These are phyloP conservation scores for Butorides virescens DNA, from an alignment of 2,113 vertebrate genomes.

Conservation along the genomic window DNA sequence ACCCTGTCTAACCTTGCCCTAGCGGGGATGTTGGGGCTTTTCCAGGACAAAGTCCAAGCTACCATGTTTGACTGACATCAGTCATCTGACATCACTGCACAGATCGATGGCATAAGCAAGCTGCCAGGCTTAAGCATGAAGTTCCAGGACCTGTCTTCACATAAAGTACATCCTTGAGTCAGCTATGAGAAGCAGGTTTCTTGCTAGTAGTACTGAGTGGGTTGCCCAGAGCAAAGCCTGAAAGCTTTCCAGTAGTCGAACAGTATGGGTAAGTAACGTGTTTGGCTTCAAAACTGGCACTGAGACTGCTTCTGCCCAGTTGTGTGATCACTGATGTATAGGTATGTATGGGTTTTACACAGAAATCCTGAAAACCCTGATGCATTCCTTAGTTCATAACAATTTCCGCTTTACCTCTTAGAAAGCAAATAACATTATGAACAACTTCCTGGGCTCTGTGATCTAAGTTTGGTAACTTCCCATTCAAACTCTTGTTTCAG, in stretches of 20 bases:
- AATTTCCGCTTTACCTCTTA: not conserved
- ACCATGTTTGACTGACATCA: not conserved
- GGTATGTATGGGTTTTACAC: not conserved
- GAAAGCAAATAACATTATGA: not conserved
- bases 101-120: not conserved
- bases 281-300: not conserved
- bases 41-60: not conserved
- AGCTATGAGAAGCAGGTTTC: not conserved
- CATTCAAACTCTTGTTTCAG: not conserved
- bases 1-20: not conserved
- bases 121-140: not conserved
- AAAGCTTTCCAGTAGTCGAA: not conserved
- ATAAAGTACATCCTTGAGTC: not conserved
- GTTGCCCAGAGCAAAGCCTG: not conserved
- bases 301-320: not conserved
- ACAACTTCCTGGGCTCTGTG: not conserved
- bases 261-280: not conserved
- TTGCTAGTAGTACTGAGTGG: not conserved
- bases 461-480: not conserved
- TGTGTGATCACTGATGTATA: not conserved
- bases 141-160: not conserved
- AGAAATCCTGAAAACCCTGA: not conserved
- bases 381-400: not conserved
- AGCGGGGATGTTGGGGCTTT: not conserved
- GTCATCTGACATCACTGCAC: not conserved